Conservation (phyloP, 2,797 vertebrate genomes). For the Acrocephalus scirpaceus region DNA sequence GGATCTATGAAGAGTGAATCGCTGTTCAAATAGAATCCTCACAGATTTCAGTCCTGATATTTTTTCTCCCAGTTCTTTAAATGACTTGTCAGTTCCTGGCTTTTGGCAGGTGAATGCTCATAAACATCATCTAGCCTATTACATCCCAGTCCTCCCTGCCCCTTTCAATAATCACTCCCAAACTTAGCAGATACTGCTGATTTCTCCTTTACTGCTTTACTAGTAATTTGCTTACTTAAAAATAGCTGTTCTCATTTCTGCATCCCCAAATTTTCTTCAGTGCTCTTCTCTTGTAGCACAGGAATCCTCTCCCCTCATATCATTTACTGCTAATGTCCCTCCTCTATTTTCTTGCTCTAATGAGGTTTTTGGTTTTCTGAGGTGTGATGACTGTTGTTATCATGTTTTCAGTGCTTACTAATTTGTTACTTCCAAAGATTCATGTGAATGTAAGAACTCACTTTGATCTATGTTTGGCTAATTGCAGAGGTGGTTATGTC, state of each 20-base stretch:
- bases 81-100: neutral
- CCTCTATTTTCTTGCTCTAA: neutral
- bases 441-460: neutral
- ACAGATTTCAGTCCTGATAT: neutral
- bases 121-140: neutral
- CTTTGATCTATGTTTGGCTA: neutral
- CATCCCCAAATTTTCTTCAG: neutral
- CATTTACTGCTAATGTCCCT: neutral
- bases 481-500: neutral
- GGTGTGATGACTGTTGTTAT: neutral
- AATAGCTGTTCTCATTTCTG: neutral
- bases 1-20: neutral
- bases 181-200: neutral
- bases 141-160: neutral
- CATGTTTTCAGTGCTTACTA: neutral
- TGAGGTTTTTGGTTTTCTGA: neutral
- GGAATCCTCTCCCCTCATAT: neutral
- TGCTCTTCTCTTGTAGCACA: neutral
- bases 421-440: neutral
- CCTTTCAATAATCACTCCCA: neutral
- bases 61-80: conserved; percentile 1
- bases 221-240: neutral
- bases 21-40: neutral
- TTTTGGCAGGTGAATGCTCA: neutral
- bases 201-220: neutral